phyloP scores from a whole-genome alignment of 2,113 vertebrate genomes.

The Shinisaurus crocodilurus region DNA sequence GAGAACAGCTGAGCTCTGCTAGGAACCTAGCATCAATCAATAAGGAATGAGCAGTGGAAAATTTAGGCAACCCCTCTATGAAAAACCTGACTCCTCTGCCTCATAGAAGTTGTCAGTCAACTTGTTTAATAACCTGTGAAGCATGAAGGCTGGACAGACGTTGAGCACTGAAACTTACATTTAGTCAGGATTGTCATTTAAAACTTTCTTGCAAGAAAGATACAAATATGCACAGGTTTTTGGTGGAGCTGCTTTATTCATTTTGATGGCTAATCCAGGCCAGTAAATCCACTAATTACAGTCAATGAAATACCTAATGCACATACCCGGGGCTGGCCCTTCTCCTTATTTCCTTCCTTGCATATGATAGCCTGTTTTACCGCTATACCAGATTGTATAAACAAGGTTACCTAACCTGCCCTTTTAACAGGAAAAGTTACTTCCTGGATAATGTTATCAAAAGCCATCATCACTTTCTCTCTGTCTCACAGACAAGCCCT shows the following conservation, averaged over 20 bases:
- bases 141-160: not conserved
- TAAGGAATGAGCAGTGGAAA: not conserved
- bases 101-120: not conserved
- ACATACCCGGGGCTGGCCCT: not conserved
- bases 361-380: not conserved
- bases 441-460: conserved; percentile 10
- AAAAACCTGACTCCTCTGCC: not conserved
- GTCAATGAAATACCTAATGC: not conserved
- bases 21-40: not conserved
- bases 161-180: not conserved
- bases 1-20: not conserved
- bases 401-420: not conserved
- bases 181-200: not conserved
- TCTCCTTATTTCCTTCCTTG: not conserved
- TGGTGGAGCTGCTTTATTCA: not conserved
- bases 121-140: not conserved
- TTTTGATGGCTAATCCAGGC: not conserved
- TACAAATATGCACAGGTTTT: not conserved
- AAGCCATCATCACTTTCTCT: conserved; percentile 3
- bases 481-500: not conserved
- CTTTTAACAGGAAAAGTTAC: conserved; percentile 13
- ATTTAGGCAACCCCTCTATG: not conserved
- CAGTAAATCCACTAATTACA: not conserved
- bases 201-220: not conserved
- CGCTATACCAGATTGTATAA: not conserved